Base-by-base conservation (phyloP, 1,140 invertebrate species). In the Tribolium castaneum region DNA sequence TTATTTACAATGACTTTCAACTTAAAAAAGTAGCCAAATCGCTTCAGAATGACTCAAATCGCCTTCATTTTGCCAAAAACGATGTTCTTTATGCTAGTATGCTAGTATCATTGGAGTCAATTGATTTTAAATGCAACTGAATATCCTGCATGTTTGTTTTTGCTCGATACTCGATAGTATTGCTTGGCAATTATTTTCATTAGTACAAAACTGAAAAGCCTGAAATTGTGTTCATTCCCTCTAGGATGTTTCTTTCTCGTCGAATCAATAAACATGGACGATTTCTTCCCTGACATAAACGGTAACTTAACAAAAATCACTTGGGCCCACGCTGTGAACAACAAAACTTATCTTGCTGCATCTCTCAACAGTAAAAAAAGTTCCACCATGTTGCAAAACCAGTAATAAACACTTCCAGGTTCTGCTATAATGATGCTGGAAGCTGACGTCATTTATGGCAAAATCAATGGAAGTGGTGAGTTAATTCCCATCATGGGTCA, bases 291-390 rank as follows among this genome's bases (percentile, higher is more conserved):
- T 0, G 56, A 84, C 0, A 73, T 87, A 39, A 75, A 87, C 1
- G 82, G 82, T 5, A 95, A 96, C 85, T 85, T 94, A 51, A 94
- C 93, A 1, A 90, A 90, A 77, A 89, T 97, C 2, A 93, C 89
- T 14, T 98, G 96, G 96, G 92, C 92, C 4, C 95, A 96, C 87
- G 94, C 92, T 1, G 93, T 94, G 2, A 97, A 97, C 85, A 93
- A 89, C 81, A 87, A 90, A 81, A 84, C 85, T 0, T 86, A 90
- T 51, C 86, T 97, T 10, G 83, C 90, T 2, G 85, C 89, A 6
- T 91, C 92, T 70, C 85, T 97, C 45, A 80, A 86, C 52, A 70
- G 90, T 91, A 86, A 88, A 76, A 35, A 45, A 45, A 9, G 7
- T 39, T 45, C 9, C 2, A 45, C n/a, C 39, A 45, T 35, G 25